These are phyloP conservation scores for Ophioderma brevispina DNA, from an alignment of 35 echinoderm and acorn worm genomes.

Conservation along the genomic window DNA sequence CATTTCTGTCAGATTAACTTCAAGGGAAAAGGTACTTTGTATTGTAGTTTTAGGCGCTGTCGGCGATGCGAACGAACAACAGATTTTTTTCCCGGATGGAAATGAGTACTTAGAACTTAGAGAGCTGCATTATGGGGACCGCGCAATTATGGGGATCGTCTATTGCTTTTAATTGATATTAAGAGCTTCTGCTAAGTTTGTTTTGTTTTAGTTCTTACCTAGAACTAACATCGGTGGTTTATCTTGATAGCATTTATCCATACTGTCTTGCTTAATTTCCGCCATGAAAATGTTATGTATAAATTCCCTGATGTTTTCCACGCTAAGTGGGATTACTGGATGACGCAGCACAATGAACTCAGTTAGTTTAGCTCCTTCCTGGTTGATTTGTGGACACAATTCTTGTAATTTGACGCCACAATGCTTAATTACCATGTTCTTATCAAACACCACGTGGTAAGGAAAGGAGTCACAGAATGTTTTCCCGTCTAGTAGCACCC, in stretches of 20 bases:
- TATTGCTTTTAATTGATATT: too few relatives aligned
- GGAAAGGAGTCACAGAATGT: conserved; percentile 74
- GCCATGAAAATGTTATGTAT: conserved; percentile 83
- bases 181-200: too few relatives aligned
- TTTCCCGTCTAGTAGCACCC: conserved; percentile 42
- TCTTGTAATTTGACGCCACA: conserved; percentile 56
- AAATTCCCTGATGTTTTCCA: conserved; percentile 59
- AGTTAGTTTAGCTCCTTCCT: conserved; percentile 25
- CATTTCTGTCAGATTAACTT: too few relatives aligned
- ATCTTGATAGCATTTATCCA: conserved; percentile 5
- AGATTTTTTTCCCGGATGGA: too few relatives aligned
- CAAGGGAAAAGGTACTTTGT: too few relatives aligned
- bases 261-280: conserved; percentile 27
- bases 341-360: conserved; percentile 70
- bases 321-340: conserved; percentile 65
- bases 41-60: too few relatives aligned
- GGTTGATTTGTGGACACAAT: conserved; percentile 45
- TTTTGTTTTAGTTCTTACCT: conserved; percentile 46
- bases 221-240: conserved; percentile 55
- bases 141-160: too few relatives aligned
- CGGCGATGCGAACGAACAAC: too few relatives aligned
- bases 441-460: conserved; percentile 86
- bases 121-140: too few relatives aligned
- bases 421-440: conserved; percentile 56
- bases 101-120: too few relatives aligned